These are phyloP conservation scores for Mesorhabditis spiculigera DNA, from an alignment of 2,888 invertebrate genomes.

Conservation along the genomic window DNA sequence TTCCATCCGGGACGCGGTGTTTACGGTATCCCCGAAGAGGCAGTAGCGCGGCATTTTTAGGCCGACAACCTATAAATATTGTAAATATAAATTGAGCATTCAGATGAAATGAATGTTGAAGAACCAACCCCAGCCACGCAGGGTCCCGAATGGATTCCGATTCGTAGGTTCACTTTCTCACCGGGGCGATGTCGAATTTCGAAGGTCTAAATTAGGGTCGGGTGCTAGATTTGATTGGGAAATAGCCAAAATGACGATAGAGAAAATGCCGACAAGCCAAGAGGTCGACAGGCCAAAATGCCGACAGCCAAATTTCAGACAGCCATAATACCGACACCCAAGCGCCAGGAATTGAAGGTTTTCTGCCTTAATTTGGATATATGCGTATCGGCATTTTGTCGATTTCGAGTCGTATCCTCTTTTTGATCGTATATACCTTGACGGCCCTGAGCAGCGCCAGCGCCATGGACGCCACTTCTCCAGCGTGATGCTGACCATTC, in stretches of 20 bases:
- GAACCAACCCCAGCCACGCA: conserved; percentile 40
- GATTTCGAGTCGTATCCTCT: no score
- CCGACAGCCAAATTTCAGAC: no score
- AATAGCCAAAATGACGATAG: no score
- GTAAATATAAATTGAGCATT: background rate
- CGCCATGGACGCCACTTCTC: conserved; percentile 45
- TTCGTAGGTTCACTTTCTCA: conserved; percentile 32
- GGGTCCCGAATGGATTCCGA: conserved; percentile 36
- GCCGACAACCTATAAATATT: background rate
- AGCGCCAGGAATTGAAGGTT: no score
- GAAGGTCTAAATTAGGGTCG: conserved; percentile 21
- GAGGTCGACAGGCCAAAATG: no score
- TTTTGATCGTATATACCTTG: conserved; percentile 23
- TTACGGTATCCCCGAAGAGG: conserved; percentile 39
- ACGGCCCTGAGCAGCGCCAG: conserved; percentile 48
- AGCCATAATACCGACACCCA: no score
- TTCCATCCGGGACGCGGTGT: conserved; percentile 38
- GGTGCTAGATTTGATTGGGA: background rate
- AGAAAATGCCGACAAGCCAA: no score
- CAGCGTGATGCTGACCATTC: conserved; percentile 38
- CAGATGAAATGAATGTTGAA: conserved; percentile 18
- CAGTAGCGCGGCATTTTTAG: conserved; percentile 35
- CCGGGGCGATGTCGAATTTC: conserved; percentile 36
- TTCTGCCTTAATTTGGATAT: no score
- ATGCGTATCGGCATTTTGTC: no score